Percentiles rank a stretch among this genome's conserved stretches.
Evolutionary conservation across 1,140 invertebrate genomes (phyloP).

Genomic region (Procambarus clarkii): DNA sequence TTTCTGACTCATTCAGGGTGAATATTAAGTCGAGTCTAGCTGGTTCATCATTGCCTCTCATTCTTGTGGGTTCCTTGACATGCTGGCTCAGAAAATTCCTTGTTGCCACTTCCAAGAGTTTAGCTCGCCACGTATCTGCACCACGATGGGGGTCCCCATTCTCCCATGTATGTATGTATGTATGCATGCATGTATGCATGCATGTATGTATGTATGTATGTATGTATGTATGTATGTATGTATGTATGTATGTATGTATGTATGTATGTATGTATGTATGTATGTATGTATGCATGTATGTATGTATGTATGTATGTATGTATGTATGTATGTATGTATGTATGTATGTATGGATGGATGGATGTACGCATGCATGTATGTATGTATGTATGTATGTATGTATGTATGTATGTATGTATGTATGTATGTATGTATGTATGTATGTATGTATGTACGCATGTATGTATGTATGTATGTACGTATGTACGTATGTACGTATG

Average conservation of each 20-base stretch:
- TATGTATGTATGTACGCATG: not conserved
- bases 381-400: constrained; percentile 19
- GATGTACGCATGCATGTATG: too few species aligned
- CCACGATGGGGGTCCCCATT: too few species aligned
- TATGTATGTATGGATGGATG: too few species aligned
- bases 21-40: too few species aligned
- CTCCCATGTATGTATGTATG: too few species aligned
- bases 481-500: not conserved
- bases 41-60: too few species aligned
- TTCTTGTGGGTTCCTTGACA: too few species aligned
- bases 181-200: constrained; percentile 2
- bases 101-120: too few species aligned
- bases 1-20: too few species aligned
- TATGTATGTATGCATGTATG: not conserved
- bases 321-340: constrained; percentile 1
- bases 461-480: constrained; percentile 10
- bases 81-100: too few species aligned
- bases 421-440: constrained; percentile 21
- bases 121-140: too few species aligned
- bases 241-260: constrained; percentile 19
- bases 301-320: constrained; percentile 3
- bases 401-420: constrained; percentile 22
- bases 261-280: constrained; percentile 22
- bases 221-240: constrained; percentile 19
- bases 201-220: constrained; percentile 19